Base-by-base conservation (phyloP, 2,888 invertebrate species). In the Cecidostiba fungosa region DNA sequence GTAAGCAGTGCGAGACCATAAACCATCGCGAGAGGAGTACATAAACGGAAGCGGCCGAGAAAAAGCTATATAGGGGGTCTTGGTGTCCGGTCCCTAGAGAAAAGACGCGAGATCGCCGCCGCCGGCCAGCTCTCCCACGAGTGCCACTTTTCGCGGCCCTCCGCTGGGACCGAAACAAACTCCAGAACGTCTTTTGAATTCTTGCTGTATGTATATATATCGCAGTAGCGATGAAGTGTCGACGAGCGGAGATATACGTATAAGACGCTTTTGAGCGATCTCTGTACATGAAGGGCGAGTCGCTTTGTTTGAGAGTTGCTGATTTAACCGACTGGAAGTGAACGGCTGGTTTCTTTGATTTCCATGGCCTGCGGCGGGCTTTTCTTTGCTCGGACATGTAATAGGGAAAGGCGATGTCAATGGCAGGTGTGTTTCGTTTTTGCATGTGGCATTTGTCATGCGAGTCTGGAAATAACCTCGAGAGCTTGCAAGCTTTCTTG, bases 91-190 rank as follows among this genome's bases (percentile, higher is more conserved):
- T 74, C 82, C 62, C 62, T 70, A 6, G 77, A 54, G 77, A 54
- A 39, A 72, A 73, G 72, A 59, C 70, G 29, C 69, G 36, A 78
- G 6, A 43, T 59, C 79, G 69, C 50, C 69, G 66, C 73, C 77
- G 70, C 69, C 43, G n/a, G n/a, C n/a, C n/a, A n/a, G n/a, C 76
- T 29, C 77, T 90, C 90, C 89, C 89, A 87, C 87, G 89, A 90
- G 89, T 88, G 87, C 89, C 86, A 88, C 90, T 89, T 88, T 87
- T 87, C 84, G 32, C 69, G 16, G 62, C 5, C 1, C 43, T 43
- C 12, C 43, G 82, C 5, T 50, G 82, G 81, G 82, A 87, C 83
- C 85, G 87, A 89, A 90, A 90, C 90, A 89, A 90, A 88, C 89
- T 90, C 72, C 29, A 50, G 59, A 59, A 36, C 80, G 79, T 39